These are phyloP conservation scores for Homarus gammarus DNA, from an alignment of 2,888 invertebrate species.

Conservation along the genomic window DNA sequence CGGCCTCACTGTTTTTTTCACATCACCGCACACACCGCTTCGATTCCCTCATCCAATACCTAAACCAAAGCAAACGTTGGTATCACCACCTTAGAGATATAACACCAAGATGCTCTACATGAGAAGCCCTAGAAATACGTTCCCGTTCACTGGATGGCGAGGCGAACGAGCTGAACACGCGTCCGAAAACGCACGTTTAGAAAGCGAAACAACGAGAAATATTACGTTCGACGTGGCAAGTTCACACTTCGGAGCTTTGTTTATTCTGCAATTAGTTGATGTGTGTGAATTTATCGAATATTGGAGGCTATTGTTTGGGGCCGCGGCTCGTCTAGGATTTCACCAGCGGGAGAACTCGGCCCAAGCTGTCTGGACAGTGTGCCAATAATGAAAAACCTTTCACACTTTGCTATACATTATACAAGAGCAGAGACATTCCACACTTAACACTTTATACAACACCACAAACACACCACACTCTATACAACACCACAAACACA, in stretches of 20 bases:
- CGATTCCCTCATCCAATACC: too few relatives aligned
- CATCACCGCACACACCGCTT: slow-evolving; percentile 13
- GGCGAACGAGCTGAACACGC: neutral
- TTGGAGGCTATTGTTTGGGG: slow-evolving; percentile 60
- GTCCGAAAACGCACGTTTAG: slow-evolving; percentile 35
- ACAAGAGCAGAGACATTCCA: slow-evolving; percentile 5
- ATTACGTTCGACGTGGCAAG: slow-evolving; percentile 61
- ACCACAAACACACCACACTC: too few relatives aligned
- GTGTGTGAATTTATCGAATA: slow-evolving; percentile 74
- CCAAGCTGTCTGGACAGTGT: slow-evolving; percentile 33
- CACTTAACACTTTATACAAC: too few relatives aligned
- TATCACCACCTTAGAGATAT: too few relatives aligned
- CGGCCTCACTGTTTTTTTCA: slow-evolving; percentile 8
- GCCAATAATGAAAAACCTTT: slow-evolving; percentile 32
- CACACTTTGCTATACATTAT: slow-evolving; percentile 28
- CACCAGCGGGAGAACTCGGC: slow-evolving; percentile 35
- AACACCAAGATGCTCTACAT: too few relatives aligned
- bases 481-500: too few relatives aligned
- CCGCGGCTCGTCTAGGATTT: slow-evolving; percentile 61
- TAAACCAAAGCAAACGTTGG: too few relatives aligned
- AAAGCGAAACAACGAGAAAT: slow-evolving; percentile 50
- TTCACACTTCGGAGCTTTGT: slow-evolving; percentile 68
- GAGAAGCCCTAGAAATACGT: too few relatives aligned
- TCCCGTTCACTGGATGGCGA: neutral
- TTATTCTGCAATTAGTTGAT: slow-evolving; percentile 74